These are phyloP conservation scores for Mactromeris polynyma DNA, from an alignment of 2,888 invertebrate genomes.

Conservation along the genomic window DNA sequence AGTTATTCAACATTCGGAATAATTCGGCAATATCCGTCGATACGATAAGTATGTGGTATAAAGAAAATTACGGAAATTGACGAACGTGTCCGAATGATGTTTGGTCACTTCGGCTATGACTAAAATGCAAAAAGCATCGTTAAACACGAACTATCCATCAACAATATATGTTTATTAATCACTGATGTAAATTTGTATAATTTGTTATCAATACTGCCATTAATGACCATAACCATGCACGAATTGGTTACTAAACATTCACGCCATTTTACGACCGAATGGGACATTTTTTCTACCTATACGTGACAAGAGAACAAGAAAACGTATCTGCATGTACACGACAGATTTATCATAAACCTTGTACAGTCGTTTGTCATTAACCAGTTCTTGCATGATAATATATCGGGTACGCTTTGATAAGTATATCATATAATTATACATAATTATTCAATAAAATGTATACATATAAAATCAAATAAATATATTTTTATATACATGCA, in stretches of 20 bases:
- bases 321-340: background rate
- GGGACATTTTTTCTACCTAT: background rate
- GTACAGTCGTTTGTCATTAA: background rate
- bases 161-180: background rate
- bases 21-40: background rate
- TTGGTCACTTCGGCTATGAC: conserved; percentile 11
- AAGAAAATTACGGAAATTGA: background rate
- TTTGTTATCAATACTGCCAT: conserved; percentile 2
- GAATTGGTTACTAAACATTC: background rate
- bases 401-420: background rate
- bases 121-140: background rate
- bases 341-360: background rate
- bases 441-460: background rate
- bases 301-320: background rate
- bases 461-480: too few relatives aligned
- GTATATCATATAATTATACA: background rate
- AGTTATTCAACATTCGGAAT: background rate
- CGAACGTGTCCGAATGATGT: background rate
- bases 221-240: background rate
- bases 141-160: conserved; percentile 13
- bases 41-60: background rate
- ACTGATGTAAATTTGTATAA: background rate
- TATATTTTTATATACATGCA: too few relatives aligned
- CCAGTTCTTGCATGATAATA: background rate
- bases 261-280: background rate